Evolutionary conservation across 2,888 invertebrate species (phyloP).

Genomic region (Andrena fulva): DNA sequence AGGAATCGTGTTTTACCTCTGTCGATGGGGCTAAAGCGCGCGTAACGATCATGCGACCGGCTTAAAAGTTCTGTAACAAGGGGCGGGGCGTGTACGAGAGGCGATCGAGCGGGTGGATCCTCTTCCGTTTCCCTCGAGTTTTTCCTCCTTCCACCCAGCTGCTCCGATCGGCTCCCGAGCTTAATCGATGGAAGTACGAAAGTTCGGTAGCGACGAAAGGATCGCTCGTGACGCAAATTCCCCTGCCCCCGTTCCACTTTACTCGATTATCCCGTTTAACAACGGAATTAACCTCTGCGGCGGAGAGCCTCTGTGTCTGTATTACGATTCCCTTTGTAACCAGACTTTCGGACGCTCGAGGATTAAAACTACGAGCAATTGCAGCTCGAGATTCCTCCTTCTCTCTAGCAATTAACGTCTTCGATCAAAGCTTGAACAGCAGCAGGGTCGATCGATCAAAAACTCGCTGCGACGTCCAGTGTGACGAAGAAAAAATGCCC

Average conservation of each 20-base stretch:
- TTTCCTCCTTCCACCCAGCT: conserved; percentile 4
- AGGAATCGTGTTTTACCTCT: conserved; percentile 34
- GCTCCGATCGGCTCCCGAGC: conserved; percentile 24
- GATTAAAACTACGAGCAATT: conserved; percentile 9
- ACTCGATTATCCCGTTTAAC: background rate
- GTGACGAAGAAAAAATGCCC: conserved; percentile 7
- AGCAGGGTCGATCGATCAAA: conserved; percentile 22
- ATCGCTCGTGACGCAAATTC: conserved; percentile 38
- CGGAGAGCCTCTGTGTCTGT: too few species aligned
- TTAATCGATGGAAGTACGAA: conserved; percentile 47
- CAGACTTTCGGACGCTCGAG: too few species aligned
- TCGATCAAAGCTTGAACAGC: conserved; percentile 39
- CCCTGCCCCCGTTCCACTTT: background rate
- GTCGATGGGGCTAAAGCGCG: conserved; percentile 47
- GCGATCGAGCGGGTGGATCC: conserved; percentile 38
- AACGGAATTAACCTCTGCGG: background rate
- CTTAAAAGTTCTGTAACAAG: conserved; percentile 66
- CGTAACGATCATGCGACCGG: conserved; percentile 57
- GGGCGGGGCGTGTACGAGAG: conserved; percentile 40
- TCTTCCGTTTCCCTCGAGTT: conserved; percentile 27
- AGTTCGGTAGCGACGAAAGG: conserved; percentile 65
- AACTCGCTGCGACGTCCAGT: conserved; percentile 15
- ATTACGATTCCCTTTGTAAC: too few species aligned
- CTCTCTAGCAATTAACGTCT: conserved; percentile 54
- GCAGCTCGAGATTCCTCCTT: background rate